phyloP scores from a whole-genome alignment of 2,888 invertebrate species.

The Xylocampa areola region DNA sequence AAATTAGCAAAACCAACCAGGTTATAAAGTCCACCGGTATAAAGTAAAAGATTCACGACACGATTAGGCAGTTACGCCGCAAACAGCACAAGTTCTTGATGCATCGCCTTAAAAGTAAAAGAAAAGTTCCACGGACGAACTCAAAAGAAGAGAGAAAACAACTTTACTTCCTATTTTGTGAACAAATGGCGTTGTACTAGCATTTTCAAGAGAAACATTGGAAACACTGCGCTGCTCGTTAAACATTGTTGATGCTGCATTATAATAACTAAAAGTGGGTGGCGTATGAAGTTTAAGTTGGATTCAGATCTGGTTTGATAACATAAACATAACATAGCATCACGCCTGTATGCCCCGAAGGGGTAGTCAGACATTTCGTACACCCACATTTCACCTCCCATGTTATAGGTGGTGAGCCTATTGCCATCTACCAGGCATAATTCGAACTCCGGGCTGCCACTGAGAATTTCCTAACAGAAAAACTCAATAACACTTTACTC shows the following conservation, averaged over 20 bases:
- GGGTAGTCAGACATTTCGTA: too few relatives aligned
- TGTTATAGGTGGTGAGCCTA: too few relatives aligned
- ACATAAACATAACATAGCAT: too few relatives aligned
- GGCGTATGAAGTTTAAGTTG: neutral
- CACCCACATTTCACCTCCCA: too few relatives aligned
- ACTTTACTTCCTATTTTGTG: constrained; percentile 80
- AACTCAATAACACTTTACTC: too few relatives aligned
- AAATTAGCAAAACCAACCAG: constrained; percentile 34
- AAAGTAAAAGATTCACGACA: constrained; percentile 50
- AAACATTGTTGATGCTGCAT: constrained; percentile 51
- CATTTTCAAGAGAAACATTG: constrained; percentile 66
- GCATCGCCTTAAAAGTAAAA: constrained; percentile 71
- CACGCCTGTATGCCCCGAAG: too few relatives aligned
- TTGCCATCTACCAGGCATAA: too few relatives aligned
- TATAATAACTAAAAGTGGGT: constrained; percentile 43
- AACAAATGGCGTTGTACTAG: constrained; percentile 75
- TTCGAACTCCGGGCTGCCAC: too few relatives aligned
- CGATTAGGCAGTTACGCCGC: constrained; percentile 49
- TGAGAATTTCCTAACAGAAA: too few relatives aligned
- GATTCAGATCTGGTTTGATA: neutral
- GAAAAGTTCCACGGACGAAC: constrained; percentile 68
- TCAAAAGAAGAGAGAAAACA: constrained; percentile 75
- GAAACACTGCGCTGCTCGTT: constrained; percentile 51
- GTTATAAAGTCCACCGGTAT: constrained; percentile 30
- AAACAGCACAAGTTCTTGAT: constrained; percentile 61